phyloP scores from a whole-genome alignment of 2,113 vertebrate species.

The Arizona elegans region DNA sequence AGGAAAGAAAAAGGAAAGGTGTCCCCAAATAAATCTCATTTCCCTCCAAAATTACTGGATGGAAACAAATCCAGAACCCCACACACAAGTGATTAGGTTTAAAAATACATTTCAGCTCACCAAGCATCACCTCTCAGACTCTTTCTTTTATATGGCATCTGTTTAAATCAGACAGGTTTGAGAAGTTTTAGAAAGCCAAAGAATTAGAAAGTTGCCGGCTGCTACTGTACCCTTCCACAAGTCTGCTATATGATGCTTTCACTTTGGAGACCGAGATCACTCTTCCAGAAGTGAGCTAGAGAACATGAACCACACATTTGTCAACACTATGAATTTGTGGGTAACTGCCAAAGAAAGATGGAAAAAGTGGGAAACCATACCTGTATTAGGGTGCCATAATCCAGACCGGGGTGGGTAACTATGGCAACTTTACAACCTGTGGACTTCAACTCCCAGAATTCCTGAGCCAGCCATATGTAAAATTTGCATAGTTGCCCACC shows the following conservation, averaged over 20 bases:
- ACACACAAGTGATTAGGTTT: neutral
- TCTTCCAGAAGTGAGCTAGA: neutral
- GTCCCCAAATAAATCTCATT: slow-evolving; percentile 13
- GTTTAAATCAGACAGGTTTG: neutral
- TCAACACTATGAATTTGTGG: neutral
- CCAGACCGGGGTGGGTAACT: neutral
- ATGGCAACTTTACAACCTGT: neutral
- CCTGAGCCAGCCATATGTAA: neutral
- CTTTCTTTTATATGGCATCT: slow-evolving; percentile 12
- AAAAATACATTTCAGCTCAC: neutral
- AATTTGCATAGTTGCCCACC: neutral
- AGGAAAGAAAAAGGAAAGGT: neutral
- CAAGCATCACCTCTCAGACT: neutral
- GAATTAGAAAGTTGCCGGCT: neutral
- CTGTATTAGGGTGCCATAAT: neutral
- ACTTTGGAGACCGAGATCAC: neutral
- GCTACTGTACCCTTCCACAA: neutral
- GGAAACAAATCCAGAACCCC: neutral
- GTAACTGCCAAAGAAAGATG: neutral
- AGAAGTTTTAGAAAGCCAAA: neutral
- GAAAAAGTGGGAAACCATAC: too few species aligned
- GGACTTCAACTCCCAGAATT: too few species aligned
- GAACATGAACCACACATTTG: neutral
- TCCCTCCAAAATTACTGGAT: slow-evolving; percentile 33
- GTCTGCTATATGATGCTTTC: too few species aligned